Conservation (phyloP, 2,888 invertebrate species). For the Synergus itoensis region DNA sequence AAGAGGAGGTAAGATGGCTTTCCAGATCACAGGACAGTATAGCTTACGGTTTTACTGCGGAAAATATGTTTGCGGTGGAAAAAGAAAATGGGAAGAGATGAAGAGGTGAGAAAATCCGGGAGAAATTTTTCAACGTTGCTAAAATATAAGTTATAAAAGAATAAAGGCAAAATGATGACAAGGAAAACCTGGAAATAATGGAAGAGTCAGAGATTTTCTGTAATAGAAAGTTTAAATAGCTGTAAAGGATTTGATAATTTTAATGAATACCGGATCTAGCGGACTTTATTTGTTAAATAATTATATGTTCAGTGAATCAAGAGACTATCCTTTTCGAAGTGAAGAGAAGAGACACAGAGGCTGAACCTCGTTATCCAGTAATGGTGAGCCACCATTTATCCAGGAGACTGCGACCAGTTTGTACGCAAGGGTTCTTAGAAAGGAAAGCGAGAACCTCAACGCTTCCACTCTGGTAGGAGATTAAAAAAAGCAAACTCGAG, state of each 20-base stretch:
- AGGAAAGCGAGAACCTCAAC: constrained; percentile 53
- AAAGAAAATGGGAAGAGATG: neutral
- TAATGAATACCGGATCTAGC: neutral
- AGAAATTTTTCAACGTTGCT: neutral
- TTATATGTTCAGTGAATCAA: neutral
- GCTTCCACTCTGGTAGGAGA: constrained; percentile 22
- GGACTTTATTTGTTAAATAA: neutral
- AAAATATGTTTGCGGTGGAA: constrained; percentile 12
- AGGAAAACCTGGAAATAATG: neutral
- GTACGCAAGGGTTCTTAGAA: constrained; percentile 51
- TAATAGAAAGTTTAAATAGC: neutral
- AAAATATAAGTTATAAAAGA: neutral
- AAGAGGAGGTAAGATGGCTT: constrained; percentile 18
- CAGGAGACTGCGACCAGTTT: constrained; percentile 45
- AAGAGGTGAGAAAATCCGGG: neutral
- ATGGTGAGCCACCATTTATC: constrained; percentile 66
- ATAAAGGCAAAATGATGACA: neutral
- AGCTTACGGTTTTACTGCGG: neutral
- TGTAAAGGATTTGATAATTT: neutral
- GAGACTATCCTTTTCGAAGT: constrained; percentile 18
- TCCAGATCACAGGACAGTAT: constrained; percentile 30
- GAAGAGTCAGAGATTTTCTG: neutral
- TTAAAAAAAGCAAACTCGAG: constrained; percentile 29
- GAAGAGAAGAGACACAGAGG: constrained; percentile 18
- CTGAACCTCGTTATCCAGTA: constrained; percentile 64